Conservation (phyloP, 2,113 vertebrate genomes). For the Oryzias melastigma region DNA sequence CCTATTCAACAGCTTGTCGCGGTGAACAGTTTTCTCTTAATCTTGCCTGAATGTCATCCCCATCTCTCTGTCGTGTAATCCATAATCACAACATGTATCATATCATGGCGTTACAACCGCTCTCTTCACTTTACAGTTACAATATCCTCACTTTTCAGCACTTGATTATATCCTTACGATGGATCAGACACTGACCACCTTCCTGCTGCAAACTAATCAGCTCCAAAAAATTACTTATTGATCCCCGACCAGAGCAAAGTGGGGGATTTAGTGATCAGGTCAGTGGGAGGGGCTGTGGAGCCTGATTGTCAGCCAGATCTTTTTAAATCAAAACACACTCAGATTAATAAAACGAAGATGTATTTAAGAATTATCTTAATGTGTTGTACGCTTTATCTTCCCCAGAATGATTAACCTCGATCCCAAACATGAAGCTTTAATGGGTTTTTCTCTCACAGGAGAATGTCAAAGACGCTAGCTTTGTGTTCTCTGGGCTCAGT, state of each 20-base stretch:
- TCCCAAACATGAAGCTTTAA: constrained; percentile 48
- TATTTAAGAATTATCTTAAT: constrained; percentile 13
- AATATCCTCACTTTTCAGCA: constrained; percentile 84
- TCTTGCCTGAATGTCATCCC: constrained; percentile 9
- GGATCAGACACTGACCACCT: constrained; percentile 86
- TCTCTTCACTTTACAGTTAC: constrained; percentile 73
- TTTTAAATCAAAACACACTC: constrained; percentile 13
- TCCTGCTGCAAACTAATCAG: constrained; percentile 94
- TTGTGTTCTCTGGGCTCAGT: constrained; percentile 17
- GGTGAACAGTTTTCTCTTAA: neutral
- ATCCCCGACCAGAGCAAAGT: constrained; percentile 77
- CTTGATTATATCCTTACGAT: constrained; percentile 94
- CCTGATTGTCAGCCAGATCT: constrained; percentile 40
- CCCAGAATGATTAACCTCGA: constrained; percentile 65
- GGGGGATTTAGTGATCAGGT: constrained; percentile 82
- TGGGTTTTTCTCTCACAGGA: constrained; percentile 43
- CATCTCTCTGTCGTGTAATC: constrained; percentile 16
- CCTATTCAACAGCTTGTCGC: neutral
- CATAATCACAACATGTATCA: constrained; percentile 40
- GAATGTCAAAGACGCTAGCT: constrained; percentile 19
- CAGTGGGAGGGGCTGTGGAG: constrained; percentile 74
- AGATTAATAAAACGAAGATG: constrained; percentile 14
- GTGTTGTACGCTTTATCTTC: constrained; percentile 10
- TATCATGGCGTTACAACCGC: constrained; percentile 29
- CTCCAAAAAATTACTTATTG: constrained; percentile 99